These are phyloP conservation scores for Serilophus lunatus DNA, from an alignment of 2,113 vertebrate species.

Conservation along the genomic window DNA sequence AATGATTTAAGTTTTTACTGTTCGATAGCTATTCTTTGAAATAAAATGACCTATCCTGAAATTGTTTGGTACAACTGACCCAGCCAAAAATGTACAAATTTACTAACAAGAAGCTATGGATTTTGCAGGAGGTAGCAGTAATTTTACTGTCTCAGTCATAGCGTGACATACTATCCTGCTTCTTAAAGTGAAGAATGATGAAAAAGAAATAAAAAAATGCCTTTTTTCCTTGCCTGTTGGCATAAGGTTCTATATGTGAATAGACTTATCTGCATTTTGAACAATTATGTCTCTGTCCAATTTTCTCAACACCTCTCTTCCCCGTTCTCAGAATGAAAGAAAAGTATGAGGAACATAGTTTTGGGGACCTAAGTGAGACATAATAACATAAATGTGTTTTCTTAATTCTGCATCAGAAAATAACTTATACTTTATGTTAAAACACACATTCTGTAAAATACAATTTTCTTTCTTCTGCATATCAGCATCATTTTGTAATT, in stretches of 20 bases:
- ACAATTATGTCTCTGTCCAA: not conserved
- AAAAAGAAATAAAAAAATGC: not conserved
- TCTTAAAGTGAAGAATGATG: not conserved
- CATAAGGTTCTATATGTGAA: not conserved
- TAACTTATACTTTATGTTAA: not conserved
- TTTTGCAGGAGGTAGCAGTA: not conserved
- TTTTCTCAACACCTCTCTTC: not conserved
- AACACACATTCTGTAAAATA: not conserved
- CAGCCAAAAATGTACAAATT: not conserved
- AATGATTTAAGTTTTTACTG: not conserved
- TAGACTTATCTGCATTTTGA: not conserved
- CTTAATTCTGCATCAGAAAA: not conserved
- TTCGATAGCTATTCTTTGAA: not conserved
- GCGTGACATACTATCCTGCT: not conserved
- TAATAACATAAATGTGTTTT: accelerated
- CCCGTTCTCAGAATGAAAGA: not conserved
- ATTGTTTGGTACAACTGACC: not conserved
- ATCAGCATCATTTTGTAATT: not conserved
- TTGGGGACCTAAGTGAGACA: not conserved
- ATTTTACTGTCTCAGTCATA: not conserved
- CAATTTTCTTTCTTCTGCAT: not conserved
- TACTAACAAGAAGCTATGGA: not conserved
- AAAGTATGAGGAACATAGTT: not conserved
- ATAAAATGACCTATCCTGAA: not conserved
- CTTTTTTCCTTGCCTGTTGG: not conserved